Evolutionary conservation across 2,113 vertebrate genomes (phyloP), one percentile per base, ranked within the genome.

Genomic region (Phycodurus eques): DNA sequence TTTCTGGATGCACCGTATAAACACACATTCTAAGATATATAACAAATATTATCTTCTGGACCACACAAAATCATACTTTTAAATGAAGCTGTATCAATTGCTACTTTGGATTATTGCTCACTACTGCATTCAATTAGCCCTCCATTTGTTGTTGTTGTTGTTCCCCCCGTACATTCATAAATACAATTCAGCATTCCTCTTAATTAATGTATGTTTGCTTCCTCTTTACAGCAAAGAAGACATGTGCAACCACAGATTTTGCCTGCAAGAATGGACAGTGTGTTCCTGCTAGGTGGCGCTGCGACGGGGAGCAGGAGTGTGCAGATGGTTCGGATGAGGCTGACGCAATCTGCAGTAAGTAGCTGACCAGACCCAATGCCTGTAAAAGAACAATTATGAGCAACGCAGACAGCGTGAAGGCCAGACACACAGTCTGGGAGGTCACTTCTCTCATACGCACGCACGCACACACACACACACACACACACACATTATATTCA

Each of bases 211-310:
- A 20, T n/a, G 2, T 10, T 0, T 54, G 2, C 74, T 59, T 68
- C 42, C 33, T 78, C 53, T 81, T 56, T 33, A 83, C 92, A 99
- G 98, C 95, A 70, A 99, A 95, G 93, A 96, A 93, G 84, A 98
- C 96, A 0, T 98, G 98, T 77, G 93, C 95, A 0, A 93, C 96
- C 70, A 95, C 92, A 0, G 97, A 98, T 86, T 99, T 99, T 74
- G 93, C 95, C 83, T 99, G 98, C 78, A 94, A 94, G 83, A 96
- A 96, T 0, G 98, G 97, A 67, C 96, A 98, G 88, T 99, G 98
- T 80, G 94, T 99, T 79, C 94, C 93, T 0, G 94, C 93, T 43
- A 92, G 94, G 64, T 99, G 98, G 98, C 96, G 95, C 75, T 99
- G 98, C 62, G 98, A 99, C 0, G 98, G 98, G 0, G 97, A 98